Evolutionary conservation across 2,888 invertebrate genomes (phyloP), one percentile per base, ranked within the genome.

Genomic region (Cephus pygmeus): DNA sequence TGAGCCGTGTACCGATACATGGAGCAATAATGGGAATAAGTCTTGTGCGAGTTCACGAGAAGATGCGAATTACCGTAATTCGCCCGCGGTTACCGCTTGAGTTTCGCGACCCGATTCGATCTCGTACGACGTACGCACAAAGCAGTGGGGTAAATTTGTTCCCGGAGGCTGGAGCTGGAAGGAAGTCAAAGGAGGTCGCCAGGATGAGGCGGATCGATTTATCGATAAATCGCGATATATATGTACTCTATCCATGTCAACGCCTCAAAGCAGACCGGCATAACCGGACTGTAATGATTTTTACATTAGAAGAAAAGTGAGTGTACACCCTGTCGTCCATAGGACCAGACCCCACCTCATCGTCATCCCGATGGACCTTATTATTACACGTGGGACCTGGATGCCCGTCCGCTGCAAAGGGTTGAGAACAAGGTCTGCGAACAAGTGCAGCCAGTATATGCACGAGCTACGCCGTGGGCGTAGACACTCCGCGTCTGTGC

Each of bases 391-490:
- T 23, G 23, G 56, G 56, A 15, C 23, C 56, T 56, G 2, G 9
- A 23, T 56, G 23, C 2, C 56, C 9, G 23, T 23, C 23, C 23
- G 9, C 23, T 23, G 56, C 9, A 23, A 9, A 23, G 40, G 23
- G 40, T 40, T 40, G 1, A 9, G 73, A 75, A 31, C 77, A 80
- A 81, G 82, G 78, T 77, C 76, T 56, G 76, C 73, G 73, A 85
- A 81, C 81, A 76, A 80, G 79, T 81, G 81, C 83, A 82, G 83
- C 80, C 79, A 80, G 81, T 81, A 76, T 76, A 30, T 34, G 71
- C 71, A 71, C 71, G 71, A 30, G 30, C 30, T 71, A 34, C 23
- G 34, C 71, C 71, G 71, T 71, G 31, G 71, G 71, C 34, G 71
- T 34, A 71, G 71, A 15, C 30, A 56, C 56, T 23, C 23, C 6